phyloP scores from a whole-genome alignment of 2,797 vertebrate species.

The Myotis vivesi region DNA sequence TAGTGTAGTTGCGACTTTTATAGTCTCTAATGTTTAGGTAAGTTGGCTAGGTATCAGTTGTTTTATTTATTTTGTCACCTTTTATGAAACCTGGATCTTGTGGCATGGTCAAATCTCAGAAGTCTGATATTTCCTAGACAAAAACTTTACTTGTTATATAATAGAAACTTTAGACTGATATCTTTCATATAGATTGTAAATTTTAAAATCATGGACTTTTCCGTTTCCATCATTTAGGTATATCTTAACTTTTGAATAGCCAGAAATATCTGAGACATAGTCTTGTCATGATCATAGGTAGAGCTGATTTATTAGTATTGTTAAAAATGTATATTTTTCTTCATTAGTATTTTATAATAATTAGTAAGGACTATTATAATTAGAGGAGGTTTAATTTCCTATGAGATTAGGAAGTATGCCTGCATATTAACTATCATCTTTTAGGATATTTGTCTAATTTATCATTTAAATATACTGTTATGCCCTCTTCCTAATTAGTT shows the following conservation, averaged over 20 bases:
- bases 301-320: constrained; percentile 36
- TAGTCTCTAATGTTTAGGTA: neutral
- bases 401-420: neutral
- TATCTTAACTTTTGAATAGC: neutral
- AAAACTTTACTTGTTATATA: neutral
- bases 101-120: neutral
- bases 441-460: constrained; percentile 52
- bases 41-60: neutral
- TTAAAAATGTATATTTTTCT: constrained; percentile 64
- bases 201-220: neutral
- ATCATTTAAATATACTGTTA: constrained; percentile 12
- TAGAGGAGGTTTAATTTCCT: constrained; percentile 54
- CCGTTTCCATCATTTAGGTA: neutral
- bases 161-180: neutral
- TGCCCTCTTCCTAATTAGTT: neutral
- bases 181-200: neutral
- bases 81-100: neutral
- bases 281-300: constrained; percentile 18
- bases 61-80: neutral
- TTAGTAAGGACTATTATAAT: constrained; percentile 35
- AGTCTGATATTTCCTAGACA: neutral
- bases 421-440: constrained; percentile 11
- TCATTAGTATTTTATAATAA: constrained; percentile 64
- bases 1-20: neutral
- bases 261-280: neutral